Evolutionary conservation across 1,140 invertebrate genomes (phyloP).

Genomic region (Leptinotarsa undecemlineata): DNA sequence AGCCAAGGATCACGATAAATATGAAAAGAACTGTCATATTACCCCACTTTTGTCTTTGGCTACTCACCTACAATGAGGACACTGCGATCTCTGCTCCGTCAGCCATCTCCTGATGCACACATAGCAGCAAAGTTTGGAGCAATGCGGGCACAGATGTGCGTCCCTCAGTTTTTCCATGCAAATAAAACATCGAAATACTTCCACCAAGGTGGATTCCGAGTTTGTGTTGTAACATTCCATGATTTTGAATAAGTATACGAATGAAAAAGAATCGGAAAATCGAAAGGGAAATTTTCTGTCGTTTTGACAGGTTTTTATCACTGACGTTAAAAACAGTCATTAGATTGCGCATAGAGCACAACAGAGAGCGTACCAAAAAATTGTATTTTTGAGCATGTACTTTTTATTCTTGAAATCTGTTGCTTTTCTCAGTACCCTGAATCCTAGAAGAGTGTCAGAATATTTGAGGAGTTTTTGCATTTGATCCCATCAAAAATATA

Average conservation of each 20-base stretch:
- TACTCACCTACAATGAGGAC: constrained; percentile 78
- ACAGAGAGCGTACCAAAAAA: too few relatives aligned
- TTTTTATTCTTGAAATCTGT: too few relatives aligned
- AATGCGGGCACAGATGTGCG: constrained; percentile 90
- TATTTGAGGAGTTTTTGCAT: too few relatives aligned
- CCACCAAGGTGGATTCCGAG: constrained; percentile 64
- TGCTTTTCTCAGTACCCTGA: too few relatives aligned
- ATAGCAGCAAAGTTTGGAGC: constrained; percentile 91
- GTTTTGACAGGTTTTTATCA: constrained; percentile 8
- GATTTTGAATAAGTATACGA: constrained; percentile 28
- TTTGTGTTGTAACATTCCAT: constrained; percentile 39
- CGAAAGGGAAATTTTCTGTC: neutral
- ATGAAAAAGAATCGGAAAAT: constrained; percentile 8
- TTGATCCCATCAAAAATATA: too few relatives aligned
- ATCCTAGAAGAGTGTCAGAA: too few relatives aligned
- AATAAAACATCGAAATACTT: constrained; percentile 94
- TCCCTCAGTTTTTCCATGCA: constrained; percentile 94
- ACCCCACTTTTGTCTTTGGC: too few relatives aligned
- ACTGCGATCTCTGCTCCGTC: constrained; percentile 87
- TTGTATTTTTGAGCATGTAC: too few relatives aligned
- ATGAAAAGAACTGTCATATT: too few relatives aligned
- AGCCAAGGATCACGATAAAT: too few relatives aligned
- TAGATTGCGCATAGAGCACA: too few relatives aligned
- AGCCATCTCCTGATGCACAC: constrained; percentile 87
- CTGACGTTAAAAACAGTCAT: neutral